Percentiles rank a stretch among this genome's conserved stretches.
Evolutionary conservation across 2,797 vertebrate genomes (phyloP).

Genomic region (Syngnathus rostellatus): DNA sequence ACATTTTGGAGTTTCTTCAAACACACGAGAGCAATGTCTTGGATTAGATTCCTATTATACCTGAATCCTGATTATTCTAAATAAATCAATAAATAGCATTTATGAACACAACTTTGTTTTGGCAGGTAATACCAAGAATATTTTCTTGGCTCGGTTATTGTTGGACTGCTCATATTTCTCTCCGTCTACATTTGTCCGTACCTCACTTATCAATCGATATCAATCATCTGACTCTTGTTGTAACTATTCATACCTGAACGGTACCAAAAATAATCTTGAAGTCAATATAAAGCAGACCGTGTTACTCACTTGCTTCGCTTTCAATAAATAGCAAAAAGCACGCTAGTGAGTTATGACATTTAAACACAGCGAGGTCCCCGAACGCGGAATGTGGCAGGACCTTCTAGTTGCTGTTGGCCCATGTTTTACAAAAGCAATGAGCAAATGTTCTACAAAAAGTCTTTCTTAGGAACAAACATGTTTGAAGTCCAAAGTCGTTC

Average conservation of each 20-base stretch:
- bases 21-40: conserved; percentile 22
- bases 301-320: neutral
- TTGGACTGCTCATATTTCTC: neutral
- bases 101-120: neutral
- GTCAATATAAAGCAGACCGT: neutral
- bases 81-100: no score
- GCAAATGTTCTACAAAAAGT: conserved; percentile 51
- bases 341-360: neutral
- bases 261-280: neutral
- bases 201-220: neutral
- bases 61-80: no score
- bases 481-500: neutral
- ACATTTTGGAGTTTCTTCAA: conserved; percentile 6
- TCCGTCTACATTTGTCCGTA: neutral
- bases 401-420: conserved; percentile 49
- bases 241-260: neutral
- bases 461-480: neutral
- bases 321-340: neutral
- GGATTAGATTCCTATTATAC: conserved; percentile 14
- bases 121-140: neutral
- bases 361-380: neutral
- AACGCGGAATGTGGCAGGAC: conserved; percentile 26
- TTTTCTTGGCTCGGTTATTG: neutral
- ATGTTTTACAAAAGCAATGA: conserved; percentile 41
- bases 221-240: conserved; percentile 2